Conservation (phyloP, 2,113 vertebrate species). For the Ploceus nigricollis region DNA sequence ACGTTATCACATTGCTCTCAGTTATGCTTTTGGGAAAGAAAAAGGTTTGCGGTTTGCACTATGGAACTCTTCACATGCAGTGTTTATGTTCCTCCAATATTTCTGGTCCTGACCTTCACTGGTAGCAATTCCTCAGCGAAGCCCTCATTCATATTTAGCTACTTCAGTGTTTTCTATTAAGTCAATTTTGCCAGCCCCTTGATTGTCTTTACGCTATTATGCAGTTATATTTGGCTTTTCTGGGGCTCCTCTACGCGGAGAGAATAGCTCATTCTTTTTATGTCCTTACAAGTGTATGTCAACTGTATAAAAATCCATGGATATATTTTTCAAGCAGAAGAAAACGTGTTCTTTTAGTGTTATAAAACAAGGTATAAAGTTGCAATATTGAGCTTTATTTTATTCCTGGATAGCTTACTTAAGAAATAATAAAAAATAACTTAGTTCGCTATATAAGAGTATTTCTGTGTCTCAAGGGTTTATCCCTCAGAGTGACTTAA, state of each 20-base stretch:
- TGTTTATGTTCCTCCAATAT: not conserved
- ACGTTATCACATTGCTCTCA: not conserved
- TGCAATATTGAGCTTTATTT: not conserved
- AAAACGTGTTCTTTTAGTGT: not conserved
- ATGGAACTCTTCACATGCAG: not conserved
- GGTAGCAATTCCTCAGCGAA: not conserved
- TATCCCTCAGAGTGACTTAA: not conserved
- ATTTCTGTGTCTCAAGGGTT: not conserved
- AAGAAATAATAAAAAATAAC: not conserved
- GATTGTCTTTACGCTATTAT: not conserved
- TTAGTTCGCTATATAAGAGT: not conserved
- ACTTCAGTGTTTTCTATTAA: not conserved
- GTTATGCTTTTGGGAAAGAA: not conserved
- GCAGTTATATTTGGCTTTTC: not conserved
- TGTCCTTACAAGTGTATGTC: not conserved
- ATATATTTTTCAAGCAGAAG: not conserved
- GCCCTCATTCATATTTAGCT: not conserved
- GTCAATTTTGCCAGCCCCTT: not conserved
- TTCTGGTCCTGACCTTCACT: not conserved
- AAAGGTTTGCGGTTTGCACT: fast-evolving
- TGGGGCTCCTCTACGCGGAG: not conserved
- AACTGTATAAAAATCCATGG: not conserved
- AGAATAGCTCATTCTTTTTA: not conserved
- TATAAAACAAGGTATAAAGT: not conserved
- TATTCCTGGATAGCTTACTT: not conserved